These are phyloP conservation scores for Urocyon cinereoargenteus DNA, from an alignment of 2,797 vertebrate species.

Conservation along the genomic window DNA sequence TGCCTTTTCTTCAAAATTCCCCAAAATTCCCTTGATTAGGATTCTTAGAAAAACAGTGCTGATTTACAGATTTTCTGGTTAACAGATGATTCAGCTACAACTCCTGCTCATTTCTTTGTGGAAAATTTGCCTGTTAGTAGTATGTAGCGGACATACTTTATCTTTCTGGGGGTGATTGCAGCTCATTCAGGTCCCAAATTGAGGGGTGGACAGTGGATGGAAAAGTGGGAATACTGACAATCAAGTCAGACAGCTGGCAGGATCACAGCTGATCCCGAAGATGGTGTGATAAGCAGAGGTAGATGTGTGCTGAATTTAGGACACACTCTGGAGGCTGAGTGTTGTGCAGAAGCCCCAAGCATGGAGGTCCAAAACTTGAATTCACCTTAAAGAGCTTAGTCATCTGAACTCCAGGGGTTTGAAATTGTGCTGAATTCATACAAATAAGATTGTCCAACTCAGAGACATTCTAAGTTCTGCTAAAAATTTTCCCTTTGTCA, in stretches of 20 bases:
- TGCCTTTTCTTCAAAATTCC: neutral
- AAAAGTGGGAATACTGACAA: neutral
- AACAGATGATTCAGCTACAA: neutral
- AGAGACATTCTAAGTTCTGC: conserved; percentile 42
- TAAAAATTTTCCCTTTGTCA: conserved; percentile 29
- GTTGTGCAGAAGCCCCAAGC: neutral
- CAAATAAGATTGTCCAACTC: neutral
- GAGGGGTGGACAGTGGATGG: neutral
- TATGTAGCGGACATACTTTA: neutral
- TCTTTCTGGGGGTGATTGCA: neutral
- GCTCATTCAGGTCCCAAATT: neutral
- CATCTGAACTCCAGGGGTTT: neutral
- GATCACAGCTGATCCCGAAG: neutral
- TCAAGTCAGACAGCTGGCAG: neutral
- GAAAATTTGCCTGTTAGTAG: neutral
- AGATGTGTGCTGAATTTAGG: neutral
- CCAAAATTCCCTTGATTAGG: conserved; percentile 19
- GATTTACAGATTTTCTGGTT: neutral
- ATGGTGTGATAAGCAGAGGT: neutral
- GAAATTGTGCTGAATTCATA: conserved; percentile 13
- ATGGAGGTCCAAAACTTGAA: neutral
- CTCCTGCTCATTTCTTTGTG: neutral
- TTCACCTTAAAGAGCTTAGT: conserved; percentile 26
- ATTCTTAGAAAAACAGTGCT: neutral
- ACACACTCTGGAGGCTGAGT: neutral